Percentiles rank a stretch among this genome's conserved stretches.
Conservation (phyloP, 2,888 invertebrate species). For the Rhyacophila evoluta region DNA sequence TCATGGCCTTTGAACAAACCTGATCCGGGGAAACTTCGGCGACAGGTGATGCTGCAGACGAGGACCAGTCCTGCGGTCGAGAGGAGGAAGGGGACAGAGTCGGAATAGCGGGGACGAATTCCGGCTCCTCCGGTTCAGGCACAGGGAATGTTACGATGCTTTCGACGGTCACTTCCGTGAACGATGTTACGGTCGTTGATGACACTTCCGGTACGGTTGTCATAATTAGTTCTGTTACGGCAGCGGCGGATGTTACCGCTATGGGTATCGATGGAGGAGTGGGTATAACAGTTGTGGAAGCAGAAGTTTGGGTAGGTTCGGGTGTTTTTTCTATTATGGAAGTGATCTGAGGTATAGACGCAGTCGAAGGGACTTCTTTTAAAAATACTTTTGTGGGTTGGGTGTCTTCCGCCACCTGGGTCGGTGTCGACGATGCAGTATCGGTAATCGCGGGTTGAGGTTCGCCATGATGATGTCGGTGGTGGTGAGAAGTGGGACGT, state of each 20-base stretch:
- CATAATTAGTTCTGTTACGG: background rate
- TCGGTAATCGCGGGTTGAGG: conserved; percentile 29
- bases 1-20: conserved; percentile 59
- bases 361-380: background rate
- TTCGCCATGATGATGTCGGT: conserved; percentile 68
- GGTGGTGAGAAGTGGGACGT: conserved; percentile 61
- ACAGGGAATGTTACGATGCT: conserved; percentile 44
- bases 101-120: conserved; percentile 40
- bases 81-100: conserved; percentile 36
- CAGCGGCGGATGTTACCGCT: conserved; percentile 48
- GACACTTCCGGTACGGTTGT: conserved; percentile 48
- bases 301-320: conserved; percentile 42
- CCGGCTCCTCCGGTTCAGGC: conserved; percentile 28
- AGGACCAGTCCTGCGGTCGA: conserved; percentile 6
- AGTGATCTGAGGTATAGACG: conserved; percentile 53
- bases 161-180: conserved; percentile 59
- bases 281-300: conserved; percentile 55
- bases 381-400: background rate
- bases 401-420: background rate
- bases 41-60: background rate
- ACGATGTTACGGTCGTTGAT: conserved; percentile 54
- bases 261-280: conserved; percentile 60
- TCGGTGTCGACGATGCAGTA: background rate
- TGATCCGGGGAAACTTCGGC: conserved; percentile 63
- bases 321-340: conserved; percentile 53